phyloP scores from a whole-genome alignment of 2,113 vertebrate genomes.

The Sceloporus undulatus region DNA sequence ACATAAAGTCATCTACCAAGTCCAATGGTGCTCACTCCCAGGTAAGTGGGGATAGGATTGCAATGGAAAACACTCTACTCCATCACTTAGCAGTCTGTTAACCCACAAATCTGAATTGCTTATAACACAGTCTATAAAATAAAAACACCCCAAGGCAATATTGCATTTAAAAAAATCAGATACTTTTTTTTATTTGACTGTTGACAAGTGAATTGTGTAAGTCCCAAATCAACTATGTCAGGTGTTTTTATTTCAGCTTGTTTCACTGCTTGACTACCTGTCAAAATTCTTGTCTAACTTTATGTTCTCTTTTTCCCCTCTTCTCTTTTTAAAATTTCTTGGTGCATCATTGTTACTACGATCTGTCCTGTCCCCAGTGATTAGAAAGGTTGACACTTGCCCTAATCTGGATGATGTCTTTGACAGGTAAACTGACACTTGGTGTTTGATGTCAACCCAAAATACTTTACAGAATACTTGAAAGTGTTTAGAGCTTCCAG shows the following conservation, averaged over 20 bases:
- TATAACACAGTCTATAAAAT: not conserved
- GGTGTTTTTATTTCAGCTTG: not conserved
- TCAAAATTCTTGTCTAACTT: constrained; percentile 29
- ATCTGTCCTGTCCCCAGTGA: not conserved
- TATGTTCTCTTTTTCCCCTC: constrained; percentile 1
- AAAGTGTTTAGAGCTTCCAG: not conserved
- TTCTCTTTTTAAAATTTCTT: constrained; percentile 9
- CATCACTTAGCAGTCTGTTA: not conserved
- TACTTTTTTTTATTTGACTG: constrained; percentile 41
- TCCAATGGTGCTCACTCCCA: no score
- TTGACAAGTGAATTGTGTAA: constrained; percentile 25
- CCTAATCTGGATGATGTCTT: constrained; percentile 5
- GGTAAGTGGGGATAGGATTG: no score
- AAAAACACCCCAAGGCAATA: not conserved
- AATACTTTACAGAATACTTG: not conserved
- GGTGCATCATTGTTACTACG: not conserved
- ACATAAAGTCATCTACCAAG: no score
- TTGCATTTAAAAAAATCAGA: constrained; percentile 15
- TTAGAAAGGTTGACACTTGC: not conserved
- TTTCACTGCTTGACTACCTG: constrained; percentile 8
- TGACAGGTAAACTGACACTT: not conserved
- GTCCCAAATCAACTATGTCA: constrained; percentile 29
- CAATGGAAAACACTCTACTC: not conserved
- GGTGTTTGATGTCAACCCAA: not conserved
- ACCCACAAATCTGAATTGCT: constrained; percentile 38